Evolutionary conservation across 2,113 vertebrate species (phyloP).

Genomic region (Lepus europaeus): DNA sequence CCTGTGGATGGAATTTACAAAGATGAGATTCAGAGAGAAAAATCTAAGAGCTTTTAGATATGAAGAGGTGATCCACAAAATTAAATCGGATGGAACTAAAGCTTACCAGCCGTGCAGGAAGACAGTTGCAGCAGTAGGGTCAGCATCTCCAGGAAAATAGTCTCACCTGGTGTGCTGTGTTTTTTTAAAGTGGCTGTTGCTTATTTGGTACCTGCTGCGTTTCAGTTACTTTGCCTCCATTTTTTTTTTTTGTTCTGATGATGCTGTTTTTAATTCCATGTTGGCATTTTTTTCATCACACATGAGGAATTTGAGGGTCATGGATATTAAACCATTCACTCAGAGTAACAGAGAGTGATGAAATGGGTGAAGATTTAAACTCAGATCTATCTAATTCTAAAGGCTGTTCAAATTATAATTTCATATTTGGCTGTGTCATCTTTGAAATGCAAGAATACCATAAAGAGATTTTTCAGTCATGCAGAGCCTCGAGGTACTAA

Average conservation of each 20-base stretch:
- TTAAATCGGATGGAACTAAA: slow-evolving; percentile 13
- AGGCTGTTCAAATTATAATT: background rate
- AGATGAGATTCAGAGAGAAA: slow-evolving; percentile 13
- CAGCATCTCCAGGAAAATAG: background rate
- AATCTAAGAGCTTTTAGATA: background rate
- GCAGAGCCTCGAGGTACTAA: background rate
- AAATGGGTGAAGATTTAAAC: background rate
- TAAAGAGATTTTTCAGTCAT: slow-evolving; percentile 7
- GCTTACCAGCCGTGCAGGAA: background rate
- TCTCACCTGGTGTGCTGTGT: background rate
- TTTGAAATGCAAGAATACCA: background rate
- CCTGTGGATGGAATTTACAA: background rate
- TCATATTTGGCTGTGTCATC: background rate
- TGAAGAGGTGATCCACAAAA: background rate
- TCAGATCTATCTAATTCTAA: background rate
- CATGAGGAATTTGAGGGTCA: background rate
- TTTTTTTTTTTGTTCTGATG: background rate
- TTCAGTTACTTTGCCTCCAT: background rate
- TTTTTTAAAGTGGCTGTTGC: background rate
- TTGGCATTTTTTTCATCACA: background rate
- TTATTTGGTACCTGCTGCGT: background rate
- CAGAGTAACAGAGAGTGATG: background rate
- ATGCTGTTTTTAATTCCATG: background rate
- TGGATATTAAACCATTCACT: background rate
- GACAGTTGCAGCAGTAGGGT: background rate